A percentile compares a stretch with the other conserved stretches of the same genome.
phyloP scores from a whole-genome alignment of 2,113 vertebrate species.

The Sylvilagus bachmani region DNA sequence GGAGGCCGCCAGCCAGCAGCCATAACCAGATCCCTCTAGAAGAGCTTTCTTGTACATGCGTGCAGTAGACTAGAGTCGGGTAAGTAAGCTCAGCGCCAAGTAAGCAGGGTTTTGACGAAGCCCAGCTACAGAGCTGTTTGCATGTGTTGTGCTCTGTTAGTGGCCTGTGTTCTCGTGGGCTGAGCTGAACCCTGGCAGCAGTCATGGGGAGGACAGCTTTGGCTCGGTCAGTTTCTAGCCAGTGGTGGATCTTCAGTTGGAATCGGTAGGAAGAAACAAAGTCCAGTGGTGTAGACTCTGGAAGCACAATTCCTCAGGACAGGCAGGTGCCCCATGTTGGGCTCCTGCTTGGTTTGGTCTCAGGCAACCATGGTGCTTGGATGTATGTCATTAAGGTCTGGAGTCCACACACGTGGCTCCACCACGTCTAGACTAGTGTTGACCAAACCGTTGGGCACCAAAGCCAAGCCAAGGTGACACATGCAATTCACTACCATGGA shows the following conservation, averaged over 20 bases:
- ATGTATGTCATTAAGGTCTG: neutral
- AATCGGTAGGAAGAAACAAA: neutral
- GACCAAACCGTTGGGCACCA: too few relatives aligned
- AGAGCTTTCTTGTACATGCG: too few relatives aligned
- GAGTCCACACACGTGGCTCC: accelerated
- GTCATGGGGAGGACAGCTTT: neutral
- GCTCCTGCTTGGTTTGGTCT: neutral
- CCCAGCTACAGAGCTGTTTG: neutral
- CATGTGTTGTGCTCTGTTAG: too few relatives aligned
- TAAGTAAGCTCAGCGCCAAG: too few relatives aligned
- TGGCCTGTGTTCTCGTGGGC: neutral
- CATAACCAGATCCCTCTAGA: too few relatives aligned
- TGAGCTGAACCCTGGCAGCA: neutral
- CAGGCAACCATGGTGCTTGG: neutral
- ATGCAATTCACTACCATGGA: too few relatives aligned
- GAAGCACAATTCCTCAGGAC: neutral
- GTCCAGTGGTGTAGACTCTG: neutral
- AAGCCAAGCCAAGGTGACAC: too few relatives aligned
- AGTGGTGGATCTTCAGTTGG: neutral
- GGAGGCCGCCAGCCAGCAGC: too few relatives aligned
- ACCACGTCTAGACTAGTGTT: neutral
- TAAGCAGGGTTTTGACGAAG: neutral
- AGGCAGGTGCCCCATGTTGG: too few relatives aligned
- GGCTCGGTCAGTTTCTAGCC: neutral
- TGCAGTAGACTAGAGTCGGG: neutral